A percentile compares a stretch with the other conserved stretches of the same genome.
Evolutionary conservation across 2,113 vertebrate genomes (phyloP).

Genomic region (Semicossyphus pulcher): DNA sequence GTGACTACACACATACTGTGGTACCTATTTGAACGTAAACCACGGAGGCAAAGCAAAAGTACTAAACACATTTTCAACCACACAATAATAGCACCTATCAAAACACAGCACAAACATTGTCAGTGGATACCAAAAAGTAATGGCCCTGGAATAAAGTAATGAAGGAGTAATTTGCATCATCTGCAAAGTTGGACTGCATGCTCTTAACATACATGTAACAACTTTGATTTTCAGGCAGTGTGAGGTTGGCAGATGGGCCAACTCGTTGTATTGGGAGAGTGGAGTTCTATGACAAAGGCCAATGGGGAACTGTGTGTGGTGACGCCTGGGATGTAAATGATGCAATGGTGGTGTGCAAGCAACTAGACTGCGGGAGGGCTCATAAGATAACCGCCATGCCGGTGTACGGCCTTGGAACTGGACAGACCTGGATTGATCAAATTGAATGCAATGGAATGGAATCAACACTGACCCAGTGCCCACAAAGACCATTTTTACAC

Average conservation of each 20-base stretch:
- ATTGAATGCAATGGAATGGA: slow-evolving; percentile 68
- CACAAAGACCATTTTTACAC: background rate
- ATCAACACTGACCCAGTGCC: slow-evolving; percentile 56
- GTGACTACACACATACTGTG: too few relatives aligned
- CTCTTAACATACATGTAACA: background rate
- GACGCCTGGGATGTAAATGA: slow-evolving; percentile 68
- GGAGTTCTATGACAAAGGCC: slow-evolving; percentile 59
- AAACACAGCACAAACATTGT: too few relatives aligned
- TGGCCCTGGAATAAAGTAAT: too few relatives aligned
- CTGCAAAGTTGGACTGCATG: background rate
- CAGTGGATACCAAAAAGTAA: too few relatives aligned
- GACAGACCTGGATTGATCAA: slow-evolving; percentile 35
- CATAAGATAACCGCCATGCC: slow-evolving; percentile 19
- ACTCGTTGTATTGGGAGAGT: slow-evolving; percentile 67
- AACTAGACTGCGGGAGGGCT: slow-evolving; percentile 61
- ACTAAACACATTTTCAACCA: too few relatives aligned
- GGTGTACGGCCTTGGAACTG: slow-evolving; percentile 36
- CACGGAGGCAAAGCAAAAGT: too few relatives aligned
- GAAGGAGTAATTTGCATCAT: too few relatives aligned
- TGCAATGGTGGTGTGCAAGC: slow-evolving; percentile 61
- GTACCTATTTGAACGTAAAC: too few relatives aligned
- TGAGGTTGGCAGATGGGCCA: slow-evolving; percentile 55
- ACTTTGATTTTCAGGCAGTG: slow-evolving; percentile 57
- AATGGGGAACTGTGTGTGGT: slow-evolving; percentile 72
- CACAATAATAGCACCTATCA: too few relatives aligned